phyloP scores from a whole-genome alignment of 2,797 vertebrate species.

The Hirundo rustica region DNA sequence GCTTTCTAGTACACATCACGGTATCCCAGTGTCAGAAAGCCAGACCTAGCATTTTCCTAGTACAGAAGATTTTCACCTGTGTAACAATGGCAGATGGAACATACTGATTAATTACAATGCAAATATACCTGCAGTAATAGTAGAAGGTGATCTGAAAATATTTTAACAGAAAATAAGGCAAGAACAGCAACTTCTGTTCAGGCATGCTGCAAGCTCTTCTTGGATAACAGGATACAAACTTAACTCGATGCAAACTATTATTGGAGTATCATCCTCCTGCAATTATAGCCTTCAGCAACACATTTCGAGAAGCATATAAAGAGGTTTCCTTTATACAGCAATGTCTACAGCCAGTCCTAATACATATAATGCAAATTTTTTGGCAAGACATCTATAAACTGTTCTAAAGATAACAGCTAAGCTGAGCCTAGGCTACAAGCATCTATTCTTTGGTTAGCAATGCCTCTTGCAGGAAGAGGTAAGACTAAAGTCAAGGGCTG shows the following conservation, averaged over 20 bases:
- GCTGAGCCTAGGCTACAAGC: neutral
- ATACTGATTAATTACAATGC: neutral
- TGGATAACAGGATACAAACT: neutral
- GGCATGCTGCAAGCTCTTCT: neutral
- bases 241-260: neutral
- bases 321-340: neutral
- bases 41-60: neutral
- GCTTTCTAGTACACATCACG: neutral
- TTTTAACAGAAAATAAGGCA: neutral
- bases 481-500: neutral
- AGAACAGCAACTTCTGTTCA: neutral
- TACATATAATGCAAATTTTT: neutral
- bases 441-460: neutral
- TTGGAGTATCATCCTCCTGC: neutral
- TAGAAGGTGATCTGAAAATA: neutral
- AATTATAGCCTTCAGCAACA: neutral
- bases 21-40: neutral
- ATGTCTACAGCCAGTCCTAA: neutral
- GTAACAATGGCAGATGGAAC: constrained; percentile 12
- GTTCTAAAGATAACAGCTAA: neutral
- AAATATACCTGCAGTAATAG: neutral
- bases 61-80: neutral
- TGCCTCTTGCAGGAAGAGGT: neutral
- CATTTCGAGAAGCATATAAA: neutral
- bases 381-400: neutral